Evolutionary conservation across 2,113 vertebrate species (phyloP), one percentile per base, ranked within the genome.

Genomic region (Prinia subflava): DNA sequence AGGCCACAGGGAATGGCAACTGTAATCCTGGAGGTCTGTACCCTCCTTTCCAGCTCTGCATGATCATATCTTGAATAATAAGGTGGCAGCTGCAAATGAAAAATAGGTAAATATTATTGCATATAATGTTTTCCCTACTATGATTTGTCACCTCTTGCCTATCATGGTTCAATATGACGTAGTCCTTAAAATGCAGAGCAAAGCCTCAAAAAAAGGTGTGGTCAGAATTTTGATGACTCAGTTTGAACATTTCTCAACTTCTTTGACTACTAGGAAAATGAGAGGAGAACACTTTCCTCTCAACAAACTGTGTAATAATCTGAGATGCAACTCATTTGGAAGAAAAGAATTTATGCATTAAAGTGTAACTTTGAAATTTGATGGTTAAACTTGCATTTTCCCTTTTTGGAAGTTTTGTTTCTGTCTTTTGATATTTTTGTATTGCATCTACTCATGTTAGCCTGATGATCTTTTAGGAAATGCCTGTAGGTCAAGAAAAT

Each of bases 21-120:
- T 84, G 75, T 94, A 92, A 97, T 70, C 33, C 79, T 96, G 81
- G 95, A 97, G 92, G 89, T 97, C 94, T 53, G 42, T 89, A 60
- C 55, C 64, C 8, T 63, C 27, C 17, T 14, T 68, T 80, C 22
- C 35, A 64, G 68, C 28, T 46, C 19, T 20, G 17, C 17, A 17
- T 27, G 24, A 33, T 53, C 22, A 80, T 14, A 7, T 35, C 39
- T 80, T 55, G 39, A 75, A 53, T n/a, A 88, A 49, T 25, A 60
- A 64, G 10, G 30, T 64, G 35, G 22, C 27, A 79, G 30, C 6
- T 83, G 27, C n/a, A 85, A 79, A 91, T 31, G 42, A 64, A 74
- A 79, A 62, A 69, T 57, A 23, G 0, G 0, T 37, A 69, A 65
- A 15, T 49, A 20, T n/a, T 75, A 5, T 46, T 55, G n/a, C 17